phyloP scores from a whole-genome alignment of 2,888 invertebrate species.

The Leucophenga maculata region DNA sequence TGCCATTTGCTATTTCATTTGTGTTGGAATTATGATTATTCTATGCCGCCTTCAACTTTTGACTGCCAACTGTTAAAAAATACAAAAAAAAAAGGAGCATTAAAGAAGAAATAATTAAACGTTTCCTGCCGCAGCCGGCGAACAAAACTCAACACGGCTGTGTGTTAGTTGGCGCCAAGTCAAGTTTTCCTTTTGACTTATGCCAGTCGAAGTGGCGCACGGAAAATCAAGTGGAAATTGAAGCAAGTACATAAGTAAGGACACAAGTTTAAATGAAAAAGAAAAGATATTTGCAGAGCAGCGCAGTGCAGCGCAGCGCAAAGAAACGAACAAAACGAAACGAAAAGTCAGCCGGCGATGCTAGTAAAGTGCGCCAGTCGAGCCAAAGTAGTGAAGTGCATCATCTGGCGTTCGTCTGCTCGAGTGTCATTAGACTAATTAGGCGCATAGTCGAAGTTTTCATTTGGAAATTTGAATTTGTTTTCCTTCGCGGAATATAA shows the following conservation, averaged over 20 bases:
- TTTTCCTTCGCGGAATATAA: constrained; percentile 4
- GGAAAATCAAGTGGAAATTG: no score
- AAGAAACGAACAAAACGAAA: not conserved
- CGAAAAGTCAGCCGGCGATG: not conserved
- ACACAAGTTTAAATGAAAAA: no score
- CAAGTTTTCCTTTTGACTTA: constrained; percentile 2
- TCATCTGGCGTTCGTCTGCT: constrained; percentile 31
- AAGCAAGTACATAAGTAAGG: no score
- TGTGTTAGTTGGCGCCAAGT: not conserved
- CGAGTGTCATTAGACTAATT: constrained; percentile 36
- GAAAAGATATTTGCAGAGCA: no score
- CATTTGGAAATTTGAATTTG: not conserved
- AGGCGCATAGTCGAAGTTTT: not conserved
- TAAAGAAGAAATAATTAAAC: not conserved
- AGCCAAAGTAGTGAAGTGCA: not conserved
- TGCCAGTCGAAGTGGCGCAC: not conserved
- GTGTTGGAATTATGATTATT: constrained; percentile 2
- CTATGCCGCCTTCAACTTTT: constrained; percentile 6
- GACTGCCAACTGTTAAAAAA: not conserved
- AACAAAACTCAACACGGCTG: not conserved
- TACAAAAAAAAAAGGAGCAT: not conserved
- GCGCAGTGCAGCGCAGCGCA: no score
- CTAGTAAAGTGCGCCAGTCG: not conserved
- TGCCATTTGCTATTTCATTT: not conserved
- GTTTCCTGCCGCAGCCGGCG: not conserved